Base-by-base conservation (phyloP, 2,888 invertebrate species). In the Nomada fabriciana region DNA sequence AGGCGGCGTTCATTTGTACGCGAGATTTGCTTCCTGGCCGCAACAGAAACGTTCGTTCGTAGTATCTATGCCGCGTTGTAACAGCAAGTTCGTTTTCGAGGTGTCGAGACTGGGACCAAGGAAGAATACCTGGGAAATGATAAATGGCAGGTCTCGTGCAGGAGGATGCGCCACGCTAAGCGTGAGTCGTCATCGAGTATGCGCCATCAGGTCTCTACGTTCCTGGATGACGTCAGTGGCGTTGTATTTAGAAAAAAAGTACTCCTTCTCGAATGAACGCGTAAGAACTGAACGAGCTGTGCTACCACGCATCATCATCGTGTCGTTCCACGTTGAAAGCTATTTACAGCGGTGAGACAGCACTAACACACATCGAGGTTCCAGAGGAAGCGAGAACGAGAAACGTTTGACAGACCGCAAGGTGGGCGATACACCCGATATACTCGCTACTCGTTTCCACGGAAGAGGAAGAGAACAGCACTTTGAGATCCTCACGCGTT, bases 61-160 rank as follows among this genome's bases (percentile, higher is more conserved):
- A 36, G 36, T 36, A 36, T 7, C 36, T 36, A 5, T 7, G 36
- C 7, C n/a, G 4, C 43, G 23, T 4, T 42, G 13, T 11, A 25
- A 47, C 10, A 63, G 5, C n/a, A 2, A 20, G 13, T 20, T 7
- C 7, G 18, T 63, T 64, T 75, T 81, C 90, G 85, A 89, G 84
- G 76, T 70, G 74, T 80, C 89, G 84, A 83, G 68, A 76, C 76
- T 76, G 13, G 80, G 64, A 80, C 20, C n/a, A 11, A 43, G 61
- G 80, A 29, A 36, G 76, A 80, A 57, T 83, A 81, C 68, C 52
- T 84, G 55, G 84, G 65, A 3, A 83, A 81, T 72, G 85, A 77
- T 83, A 70, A 36, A 84, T 76, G 82, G 86, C 80, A 74, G 90
- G 90, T 90, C 69, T 89, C 92, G 90, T 92, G 92, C 92, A 92